These are phyloP conservation scores for Hassar affinis DNA, from an alignment of 2,113 vertebrate genomes.

Conservation along the genomic window DNA sequence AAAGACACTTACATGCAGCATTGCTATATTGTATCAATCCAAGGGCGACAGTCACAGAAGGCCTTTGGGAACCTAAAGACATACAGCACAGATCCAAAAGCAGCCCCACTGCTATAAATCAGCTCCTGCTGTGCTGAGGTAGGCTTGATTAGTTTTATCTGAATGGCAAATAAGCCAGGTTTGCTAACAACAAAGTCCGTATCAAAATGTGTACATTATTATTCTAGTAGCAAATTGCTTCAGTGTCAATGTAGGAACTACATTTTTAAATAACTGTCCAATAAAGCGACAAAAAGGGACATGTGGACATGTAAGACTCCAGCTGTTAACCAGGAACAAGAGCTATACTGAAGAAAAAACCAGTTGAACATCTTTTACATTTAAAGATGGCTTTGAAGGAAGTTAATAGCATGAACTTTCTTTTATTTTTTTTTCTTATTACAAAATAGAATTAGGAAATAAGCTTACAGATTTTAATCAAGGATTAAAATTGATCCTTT, in stretches of 20 bases:
- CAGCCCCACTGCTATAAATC: conserved; percentile 20
- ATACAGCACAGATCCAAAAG: not conserved
- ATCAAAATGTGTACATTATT: not conserved
- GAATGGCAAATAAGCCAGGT: not conserved
- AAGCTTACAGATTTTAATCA: not conserved
- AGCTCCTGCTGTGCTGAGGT: conserved; percentile 20
- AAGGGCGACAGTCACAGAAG: not conserved
- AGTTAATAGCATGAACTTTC: not conserved
- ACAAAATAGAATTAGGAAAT: not conserved
- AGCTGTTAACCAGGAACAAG: not conserved
- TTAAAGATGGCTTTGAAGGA: not conserved
- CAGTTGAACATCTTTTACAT: not conserved
- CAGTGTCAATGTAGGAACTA: not conserved
- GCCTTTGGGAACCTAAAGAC: conserved; percentile 12
- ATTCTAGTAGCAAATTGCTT: not conserved
- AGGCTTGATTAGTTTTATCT: conserved; percentile 17
- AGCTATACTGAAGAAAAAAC: too few species aligned
- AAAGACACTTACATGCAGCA: not conserved
- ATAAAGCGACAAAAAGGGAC: not conserved
- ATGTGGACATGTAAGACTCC: not conserved
- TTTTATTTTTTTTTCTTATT: not conserved
- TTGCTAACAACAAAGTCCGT: not conserved
- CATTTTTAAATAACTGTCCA: not conserved
- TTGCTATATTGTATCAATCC: not conserved
- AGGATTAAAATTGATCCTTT: not conserved